Conservation (phyloP, 2,888 invertebrate genomes). For the Clanis bilineata region DNA sequence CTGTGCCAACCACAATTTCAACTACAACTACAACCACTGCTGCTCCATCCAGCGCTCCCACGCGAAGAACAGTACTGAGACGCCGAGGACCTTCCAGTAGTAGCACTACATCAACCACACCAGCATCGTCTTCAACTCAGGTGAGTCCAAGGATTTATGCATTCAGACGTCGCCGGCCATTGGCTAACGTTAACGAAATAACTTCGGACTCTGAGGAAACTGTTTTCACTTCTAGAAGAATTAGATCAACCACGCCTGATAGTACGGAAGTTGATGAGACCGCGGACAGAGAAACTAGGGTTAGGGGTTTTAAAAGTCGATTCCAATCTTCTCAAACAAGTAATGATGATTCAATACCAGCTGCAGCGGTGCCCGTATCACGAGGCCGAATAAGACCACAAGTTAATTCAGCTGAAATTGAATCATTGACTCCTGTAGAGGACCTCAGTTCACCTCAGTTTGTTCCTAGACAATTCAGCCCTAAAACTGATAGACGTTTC, state of each 20-base stretch:
- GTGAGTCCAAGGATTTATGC: conserved; percentile 82
- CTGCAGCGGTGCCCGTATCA: conserved; percentile 62
- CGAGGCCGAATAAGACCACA: conserved; percentile 61
- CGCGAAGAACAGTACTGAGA: conserved; percentile 49
- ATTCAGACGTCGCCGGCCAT: conserved; percentile 67
- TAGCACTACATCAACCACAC: conserved; percentile 45
- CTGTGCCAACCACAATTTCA: conserved; percentile 46
- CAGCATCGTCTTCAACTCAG: conserved; percentile 62
- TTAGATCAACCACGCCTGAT: conserved; percentile 76
- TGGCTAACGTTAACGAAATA: conserved; percentile 68
- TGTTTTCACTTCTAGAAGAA: conserved; percentile 54
- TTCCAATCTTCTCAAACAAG: conserved; percentile 39
- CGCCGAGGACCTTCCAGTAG: conserved; percentile 54
- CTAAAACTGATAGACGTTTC: conserved; percentile 42
- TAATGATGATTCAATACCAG: conserved; percentile 61
- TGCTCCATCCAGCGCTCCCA: conserved; percentile 32
- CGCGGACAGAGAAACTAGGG: conserved; percentile 35
- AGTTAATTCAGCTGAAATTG: conserved; percentile 71
- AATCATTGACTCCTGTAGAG: conserved; percentile 80
- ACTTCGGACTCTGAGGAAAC: conserved; percentile 58
- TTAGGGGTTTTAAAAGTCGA: conserved; percentile 53
- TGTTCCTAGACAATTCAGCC: conserved; percentile 44
- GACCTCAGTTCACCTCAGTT: conserved; percentile 54
- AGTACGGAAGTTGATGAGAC: conserved; percentile 62
- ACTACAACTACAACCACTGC: conserved; percentile 42